A percentile compares a stretch with the other conserved stretches of the same genome.
Conservation (phyloP, 2,113 vertebrate genomes). For the Hippocampus guttulatus region DNA sequence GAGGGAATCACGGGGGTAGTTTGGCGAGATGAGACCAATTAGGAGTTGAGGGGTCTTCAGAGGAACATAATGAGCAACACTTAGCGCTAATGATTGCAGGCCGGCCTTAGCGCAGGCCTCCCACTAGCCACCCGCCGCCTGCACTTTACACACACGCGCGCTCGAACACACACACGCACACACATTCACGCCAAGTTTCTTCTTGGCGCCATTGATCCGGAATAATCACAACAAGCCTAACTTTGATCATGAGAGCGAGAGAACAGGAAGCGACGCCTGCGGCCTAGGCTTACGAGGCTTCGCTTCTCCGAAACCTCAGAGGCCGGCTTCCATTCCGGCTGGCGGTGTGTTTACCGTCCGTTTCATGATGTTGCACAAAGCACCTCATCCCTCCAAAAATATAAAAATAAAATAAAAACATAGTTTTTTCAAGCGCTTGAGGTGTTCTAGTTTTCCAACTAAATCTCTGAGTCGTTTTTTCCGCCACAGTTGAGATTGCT, state of each 20-base stretch:
- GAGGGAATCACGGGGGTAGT: constrained; percentile 12
- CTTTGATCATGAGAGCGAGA: constrained; percentile 60
- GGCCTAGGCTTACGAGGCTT: not conserved
- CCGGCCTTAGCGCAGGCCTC: constrained; percentile 48
- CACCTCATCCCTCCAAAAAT: not conserved
- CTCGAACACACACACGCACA: too few species aligned
- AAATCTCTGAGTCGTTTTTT: not conserved
- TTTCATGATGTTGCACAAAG: not conserved
- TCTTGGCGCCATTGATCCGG: constrained; percentile 55
- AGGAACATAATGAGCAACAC: constrained; percentile 73
- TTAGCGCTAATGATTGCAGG: constrained; percentile 69
- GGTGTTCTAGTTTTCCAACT: not conserved
- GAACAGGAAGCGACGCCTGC: constrained; percentile 12
- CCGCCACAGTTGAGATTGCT: not conserved
- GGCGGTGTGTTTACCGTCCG: not conserved
- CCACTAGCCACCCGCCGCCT: constrained; percentile 32
- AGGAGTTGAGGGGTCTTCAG: constrained; percentile 60
- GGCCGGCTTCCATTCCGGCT: not conserved
- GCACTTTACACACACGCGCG: constrained; percentile 34
- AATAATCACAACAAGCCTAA: constrained; percentile 64
- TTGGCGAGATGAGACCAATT: constrained; percentile 64
- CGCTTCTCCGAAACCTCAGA: not conserved
- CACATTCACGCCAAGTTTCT: constrained; percentile 19
- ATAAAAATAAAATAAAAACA: not conserved
- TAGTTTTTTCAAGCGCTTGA: not conserved